Conservation (phyloP, 2,113 vertebrate genomes). For the Arvicanthis niloticus region DNA sequence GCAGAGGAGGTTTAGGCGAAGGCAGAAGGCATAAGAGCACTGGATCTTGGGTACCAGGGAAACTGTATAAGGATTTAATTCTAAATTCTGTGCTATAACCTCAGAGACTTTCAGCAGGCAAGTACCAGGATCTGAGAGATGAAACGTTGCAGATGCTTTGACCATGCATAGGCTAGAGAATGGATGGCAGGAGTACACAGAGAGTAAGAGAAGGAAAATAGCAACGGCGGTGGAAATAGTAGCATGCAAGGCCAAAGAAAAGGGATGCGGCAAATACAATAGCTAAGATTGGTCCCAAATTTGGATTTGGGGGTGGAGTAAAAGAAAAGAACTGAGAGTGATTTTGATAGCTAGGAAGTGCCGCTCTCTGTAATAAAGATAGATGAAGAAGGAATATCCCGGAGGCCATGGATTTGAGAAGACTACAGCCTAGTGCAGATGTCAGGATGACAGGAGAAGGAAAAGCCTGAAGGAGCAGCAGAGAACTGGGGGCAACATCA, state of each 20-base stretch:
- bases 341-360: neutral
- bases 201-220: neutral
- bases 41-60: neutral
- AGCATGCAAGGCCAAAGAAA: neutral
- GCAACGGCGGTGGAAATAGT: neutral
- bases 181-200: too few relatives aligned
- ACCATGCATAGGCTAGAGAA: neutral
- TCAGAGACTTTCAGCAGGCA: neutral
- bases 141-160: neutral
- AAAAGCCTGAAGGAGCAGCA: neutral
- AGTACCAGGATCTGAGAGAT: neutral
- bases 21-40: neutral
- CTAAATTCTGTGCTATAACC: neutral
- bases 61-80: neutral
- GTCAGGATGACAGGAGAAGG: neutral
- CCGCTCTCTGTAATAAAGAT: neutral
- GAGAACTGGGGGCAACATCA: rapidly evolving
- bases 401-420: neutral
- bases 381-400: neutral
- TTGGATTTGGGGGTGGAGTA: neutral
- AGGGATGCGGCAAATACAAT: rapidly evolving
- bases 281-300: neutral
- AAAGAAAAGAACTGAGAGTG: neutral
- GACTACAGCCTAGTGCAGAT: neutral
- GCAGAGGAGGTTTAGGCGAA: neutral